phyloP scores from a whole-genome alignment of 1,140 invertebrate species.

The Cherax quadricarinatus region DNA sequence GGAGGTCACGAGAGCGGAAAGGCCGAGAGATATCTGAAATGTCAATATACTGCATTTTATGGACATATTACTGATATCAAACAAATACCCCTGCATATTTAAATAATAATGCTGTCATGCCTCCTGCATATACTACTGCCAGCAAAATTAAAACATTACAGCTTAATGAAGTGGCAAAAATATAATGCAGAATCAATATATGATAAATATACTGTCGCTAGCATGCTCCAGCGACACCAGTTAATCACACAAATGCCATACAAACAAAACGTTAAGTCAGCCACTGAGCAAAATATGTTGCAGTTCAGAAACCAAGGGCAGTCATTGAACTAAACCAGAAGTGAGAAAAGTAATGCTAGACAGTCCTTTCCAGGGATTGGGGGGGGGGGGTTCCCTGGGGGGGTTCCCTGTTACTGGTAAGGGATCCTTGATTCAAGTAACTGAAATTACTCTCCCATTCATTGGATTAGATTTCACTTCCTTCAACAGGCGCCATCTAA shows the following conservation, averaged over 20 bases:
- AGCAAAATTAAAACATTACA: background rate
- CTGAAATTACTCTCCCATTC: too few species aligned
- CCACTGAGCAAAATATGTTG: background rate
- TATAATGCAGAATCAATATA: background rate
- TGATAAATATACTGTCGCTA: background rate
- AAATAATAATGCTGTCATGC: background rate
- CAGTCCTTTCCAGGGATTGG: too few species aligned
- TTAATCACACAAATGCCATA: constrained; percentile 11
- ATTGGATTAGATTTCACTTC: too few species aligned
- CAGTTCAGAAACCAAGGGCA: background rate
- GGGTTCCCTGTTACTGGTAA: too few species aligned
- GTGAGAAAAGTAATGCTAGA: too few species aligned
- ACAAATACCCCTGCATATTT: background rate
- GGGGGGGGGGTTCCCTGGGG: too few species aligned
- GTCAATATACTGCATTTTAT: background rate
- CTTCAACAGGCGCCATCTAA: too few species aligned
- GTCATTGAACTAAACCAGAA: too few species aligned
- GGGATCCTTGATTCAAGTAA: too few species aligned
- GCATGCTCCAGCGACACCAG: background rate
- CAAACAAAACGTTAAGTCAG: background rate
- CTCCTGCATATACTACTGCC: background rate
- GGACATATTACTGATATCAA: background rate
- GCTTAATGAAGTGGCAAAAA: constrained; percentile 1
- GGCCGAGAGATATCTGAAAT: background rate
- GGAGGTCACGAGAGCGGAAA: background rate